Base-by-base conservation (phyloP, 1,140 invertebrate species). In the Saccostrea cuccullata region DNA sequence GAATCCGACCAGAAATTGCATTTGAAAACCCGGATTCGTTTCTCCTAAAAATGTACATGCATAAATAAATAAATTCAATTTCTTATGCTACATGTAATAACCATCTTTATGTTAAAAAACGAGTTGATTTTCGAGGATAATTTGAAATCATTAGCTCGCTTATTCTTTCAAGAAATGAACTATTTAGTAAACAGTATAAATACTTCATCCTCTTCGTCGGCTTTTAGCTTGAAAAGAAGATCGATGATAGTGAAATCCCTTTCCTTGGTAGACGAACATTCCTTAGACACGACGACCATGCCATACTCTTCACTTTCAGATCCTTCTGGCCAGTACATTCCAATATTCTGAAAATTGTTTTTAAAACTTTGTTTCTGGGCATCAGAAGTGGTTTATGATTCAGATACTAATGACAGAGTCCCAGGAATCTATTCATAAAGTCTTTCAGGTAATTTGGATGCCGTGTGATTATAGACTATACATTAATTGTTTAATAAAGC, bases 11-110 rank as follows among this genome's bases (percentile, higher is more conserved):
- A 87, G 36, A 83, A 87, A 26, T n/a, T 83, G 17, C 23, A 77
- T 64, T 88, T 82, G 64, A 90, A 91, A 60, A 87, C 17, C 15
- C 88, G 87, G 40, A 91, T 55, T 11, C 70, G 77, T n/a, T 77
- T 84, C 13, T 90, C 70, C 88, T 89, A 58, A 36, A 88, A 88
- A 40, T n/a, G 56, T 17, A 17, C 56, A 15, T 1, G n/a, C n/a
- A n/a, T n/a, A n/a, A n/a, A n/a, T n/a, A n/a, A n/a, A n/a, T n/a
- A n/a, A n/a, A n/a, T n/a, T n/a, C n/a, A n/a, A n/a, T n/a, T n/a
- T n/a, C n/a, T n/a, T n/a, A n/a, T n/a, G n/a, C n/a, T n/a, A n/a
- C n/a, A n/a, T n/a, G n/a, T n/a, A n/a, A n/a, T n/a, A n/a, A n/a
- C n/a, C n/a, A n/a, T n/a, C n/a, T n/a, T n/a, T n/a, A n/a, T n/a